Percentiles rank a stretch among this genome's conserved stretches.
Evolutionary conservation across 2,888 invertebrate species (phyloP).

Genomic region (Blomia tropicalis): DNA sequence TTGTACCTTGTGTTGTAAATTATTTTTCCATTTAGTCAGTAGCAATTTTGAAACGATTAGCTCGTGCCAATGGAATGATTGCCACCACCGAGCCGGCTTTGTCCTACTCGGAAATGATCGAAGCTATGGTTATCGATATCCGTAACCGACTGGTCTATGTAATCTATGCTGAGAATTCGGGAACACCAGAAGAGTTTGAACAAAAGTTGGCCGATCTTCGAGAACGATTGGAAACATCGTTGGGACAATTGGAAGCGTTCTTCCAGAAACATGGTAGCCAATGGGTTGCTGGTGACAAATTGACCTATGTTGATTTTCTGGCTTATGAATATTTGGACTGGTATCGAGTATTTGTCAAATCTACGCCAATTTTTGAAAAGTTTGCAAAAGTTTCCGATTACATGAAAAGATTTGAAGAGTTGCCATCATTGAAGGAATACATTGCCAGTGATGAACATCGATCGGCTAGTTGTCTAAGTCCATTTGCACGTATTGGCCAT

Average conservation of each 20-base stretch:
- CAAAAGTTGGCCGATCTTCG: neutral
- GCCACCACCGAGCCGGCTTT: conserved; percentile 25
- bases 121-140: conserved; percentile 25
- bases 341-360: conserved; percentile 23
- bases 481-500: conserved; percentile 16
- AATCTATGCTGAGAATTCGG: neutral
- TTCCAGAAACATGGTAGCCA: too few species aligned
- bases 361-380: conserved; percentile 16
- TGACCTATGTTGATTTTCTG: conserved; percentile 30
- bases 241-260: conserved; percentile 24
- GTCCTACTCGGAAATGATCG: conserved; percentile 25
- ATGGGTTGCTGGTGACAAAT: conserved; percentile 27
- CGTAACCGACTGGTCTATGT: neutral
- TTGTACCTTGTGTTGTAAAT: neutral
- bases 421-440: conserved; percentile 27
- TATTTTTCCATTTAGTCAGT: conserved; percentile 10
- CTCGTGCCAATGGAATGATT: conserved; percentile 27
- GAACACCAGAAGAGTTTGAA: conserved; percentile 8
- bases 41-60: conserved; percentile 30
- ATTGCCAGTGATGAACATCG: conserved; percentile 24
- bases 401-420: conserved; percentile 27
- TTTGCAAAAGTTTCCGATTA: conserved; percentile 26
- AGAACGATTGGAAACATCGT: neutral
- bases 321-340: conserved; percentile 29
- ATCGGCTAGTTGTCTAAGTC: conserved; percentile 26